These are phyloP conservation scores for Sylvicapra grimmia DNA, from an alignment of 2,113 vertebrate species.

Conservation along the genomic window DNA sequence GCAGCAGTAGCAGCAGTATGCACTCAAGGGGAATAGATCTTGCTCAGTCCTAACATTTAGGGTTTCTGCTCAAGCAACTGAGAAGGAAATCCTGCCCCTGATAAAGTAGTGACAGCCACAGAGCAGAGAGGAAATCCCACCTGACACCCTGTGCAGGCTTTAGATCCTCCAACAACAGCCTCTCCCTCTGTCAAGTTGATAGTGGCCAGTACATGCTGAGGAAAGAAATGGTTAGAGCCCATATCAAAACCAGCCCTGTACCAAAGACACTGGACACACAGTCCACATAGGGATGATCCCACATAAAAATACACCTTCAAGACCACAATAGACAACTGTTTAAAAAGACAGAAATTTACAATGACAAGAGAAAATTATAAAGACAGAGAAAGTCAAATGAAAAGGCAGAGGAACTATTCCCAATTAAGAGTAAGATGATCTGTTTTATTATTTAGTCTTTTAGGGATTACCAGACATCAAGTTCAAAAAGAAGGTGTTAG, in stretches of 20 bases:
- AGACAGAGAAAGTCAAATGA: background rate
- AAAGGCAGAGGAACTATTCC: background rate
- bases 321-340: background rate
- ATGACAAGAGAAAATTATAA: background rate
- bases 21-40: background rate
- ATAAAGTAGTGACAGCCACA: background rate
- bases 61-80: background rate
- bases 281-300: background rate
- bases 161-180: background rate
- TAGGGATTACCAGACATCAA: background rate
- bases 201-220: background rate
- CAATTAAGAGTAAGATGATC: background rate
- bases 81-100: background rate
- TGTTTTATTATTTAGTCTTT: background rate
- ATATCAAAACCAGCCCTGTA: background rate
- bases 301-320: background rate
- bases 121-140: background rate
- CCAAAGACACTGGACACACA: background rate
- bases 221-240: background rate
- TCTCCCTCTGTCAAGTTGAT: background rate
- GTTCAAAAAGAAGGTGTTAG: background rate
- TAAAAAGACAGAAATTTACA: background rate
- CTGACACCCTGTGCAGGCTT: background rate
- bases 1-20: too few species aligned
- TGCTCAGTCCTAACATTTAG: background rate